Conservation (phyloP, 2,113 vertebrate species). For the Emydocephalus ijimae region DNA sequence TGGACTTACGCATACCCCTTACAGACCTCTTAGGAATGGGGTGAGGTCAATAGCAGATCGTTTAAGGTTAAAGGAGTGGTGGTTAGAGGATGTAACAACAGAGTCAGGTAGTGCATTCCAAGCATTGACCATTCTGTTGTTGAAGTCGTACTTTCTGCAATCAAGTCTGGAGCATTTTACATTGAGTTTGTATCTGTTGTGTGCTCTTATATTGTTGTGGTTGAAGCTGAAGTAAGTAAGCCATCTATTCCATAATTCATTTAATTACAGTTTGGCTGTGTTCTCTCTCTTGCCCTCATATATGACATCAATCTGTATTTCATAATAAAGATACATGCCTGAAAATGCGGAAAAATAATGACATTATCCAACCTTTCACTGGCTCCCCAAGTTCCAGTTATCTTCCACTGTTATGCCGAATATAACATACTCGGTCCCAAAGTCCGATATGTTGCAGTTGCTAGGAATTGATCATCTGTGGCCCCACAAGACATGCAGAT, state of each 20-base stretch:
- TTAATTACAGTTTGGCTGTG: neutral
- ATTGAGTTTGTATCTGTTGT: too few species aligned
- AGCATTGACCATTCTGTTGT: too few species aligned
- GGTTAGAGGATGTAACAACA: too few species aligned
- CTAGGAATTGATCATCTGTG: neutral
- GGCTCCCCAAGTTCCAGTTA: neutral
- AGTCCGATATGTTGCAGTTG: neutral
- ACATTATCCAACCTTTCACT: neutral
- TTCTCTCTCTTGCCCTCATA: neutral
- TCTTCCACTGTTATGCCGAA: neutral
- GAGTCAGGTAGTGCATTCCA: too few species aligned
- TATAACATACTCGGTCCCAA: neutral
- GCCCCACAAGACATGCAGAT: neutral
- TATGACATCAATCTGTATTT: neutral
- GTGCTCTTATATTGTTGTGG: too few species aligned
- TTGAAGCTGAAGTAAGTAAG: too few species aligned
- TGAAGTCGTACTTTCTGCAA: too few species aligned
- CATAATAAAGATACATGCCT: neutral
- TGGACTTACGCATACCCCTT: too few species aligned
- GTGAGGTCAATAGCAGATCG: too few species aligned
- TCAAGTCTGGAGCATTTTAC: too few species aligned
- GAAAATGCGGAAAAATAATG: neutral
- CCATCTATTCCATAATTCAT: neutral
- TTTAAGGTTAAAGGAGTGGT: too few species aligned
- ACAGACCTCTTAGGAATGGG: too few species aligned